Evolutionary conservation across 1,140 invertebrate genomes (phyloP), one percentile per base, ranked within the genome.

Genomic region (Aethina tumida): DNA sequence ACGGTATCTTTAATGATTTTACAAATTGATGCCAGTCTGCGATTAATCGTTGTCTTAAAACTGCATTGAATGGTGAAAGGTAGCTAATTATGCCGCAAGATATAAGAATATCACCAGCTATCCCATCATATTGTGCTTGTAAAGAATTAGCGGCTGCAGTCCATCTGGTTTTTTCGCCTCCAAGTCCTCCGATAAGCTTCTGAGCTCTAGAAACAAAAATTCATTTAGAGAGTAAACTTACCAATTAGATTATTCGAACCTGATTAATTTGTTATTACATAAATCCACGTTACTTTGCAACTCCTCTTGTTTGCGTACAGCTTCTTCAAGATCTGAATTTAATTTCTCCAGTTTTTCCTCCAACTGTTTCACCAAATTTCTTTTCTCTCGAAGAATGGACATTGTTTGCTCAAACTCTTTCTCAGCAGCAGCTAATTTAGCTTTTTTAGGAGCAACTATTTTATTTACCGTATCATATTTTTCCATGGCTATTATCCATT

Each of bases 401-500:
- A 91, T 87, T 2, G 86, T 88, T 40, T 74, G 71, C 12, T 77
- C 66, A 53, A 87, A 82, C 53, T 88, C 78, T 47, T 66, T 69
- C 64, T 91, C 82, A 0, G 86, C 85, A 10, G 73, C 72, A 20
- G 71, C 70, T 14, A 94, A 62, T 58, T 84, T 85, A 3, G 74
- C 81, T 60, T 89, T 87, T 57, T 84, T 92, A 1, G 87, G 87
- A 0, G 79, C 79, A 7, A 95, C 88, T 9, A 50, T 42, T 33
- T 46, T 50, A 16, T 42, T 81, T 0, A 90, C 85, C 38, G 80
- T 73, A 55, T 96, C 90, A 56, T 94, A 95, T 58, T 87, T 76
- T 57, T 93, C 86, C 79, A 96, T 90, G 2, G 91, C 90, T 41
- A 86, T 75, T 19, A 94, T 81, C 90, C 91, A 96, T 63, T 90